Evolutionary conservation across 2,113 vertebrate genomes (phyloP).

Genomic region (Isichthys henryi): DNA sequence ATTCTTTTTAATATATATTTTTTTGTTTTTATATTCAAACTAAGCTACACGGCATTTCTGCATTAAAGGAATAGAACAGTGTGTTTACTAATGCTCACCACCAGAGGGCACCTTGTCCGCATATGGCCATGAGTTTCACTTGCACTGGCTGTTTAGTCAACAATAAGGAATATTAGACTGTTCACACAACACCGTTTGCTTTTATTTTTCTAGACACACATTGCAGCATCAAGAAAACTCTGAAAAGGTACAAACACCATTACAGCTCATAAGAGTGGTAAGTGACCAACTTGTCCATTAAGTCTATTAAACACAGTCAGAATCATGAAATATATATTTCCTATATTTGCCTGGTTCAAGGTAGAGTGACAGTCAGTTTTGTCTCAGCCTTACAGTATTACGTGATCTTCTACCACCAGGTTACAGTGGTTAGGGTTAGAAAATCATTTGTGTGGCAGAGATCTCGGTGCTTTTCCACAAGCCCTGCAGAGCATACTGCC

Average conservation of each 20-base stretch:
- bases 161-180: neutral
- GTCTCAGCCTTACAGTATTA: neutral
- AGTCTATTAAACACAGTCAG: neutral
- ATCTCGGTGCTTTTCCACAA: neutral
- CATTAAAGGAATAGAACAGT: neutral
- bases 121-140: neutral
- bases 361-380: neutral
- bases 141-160: neutral
- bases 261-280: constrained; percentile 51
- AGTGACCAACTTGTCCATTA: constrained; percentile 21
- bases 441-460: neutral
- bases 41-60: neutral
- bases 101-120: neutral
- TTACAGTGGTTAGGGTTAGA: neutral
- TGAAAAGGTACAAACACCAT: neutral
- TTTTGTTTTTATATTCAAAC: neutral
- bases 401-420: neutral
- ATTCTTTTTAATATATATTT: neutral
- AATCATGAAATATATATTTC: neutral
- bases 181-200: neutral
- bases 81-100: neutral
- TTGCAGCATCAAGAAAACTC: constrained; percentile 39
- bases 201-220: constrained; percentile 36
- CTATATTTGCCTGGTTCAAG: neutral
- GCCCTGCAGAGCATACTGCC: neutral